Percentiles rank a stretch among this genome's conserved stretches.
These are phyloP conservation scores for Paradoxurus hermaphroditus DNA, from an alignment of 2,113 vertebrate species.

Conservation along the genomic window DNA sequence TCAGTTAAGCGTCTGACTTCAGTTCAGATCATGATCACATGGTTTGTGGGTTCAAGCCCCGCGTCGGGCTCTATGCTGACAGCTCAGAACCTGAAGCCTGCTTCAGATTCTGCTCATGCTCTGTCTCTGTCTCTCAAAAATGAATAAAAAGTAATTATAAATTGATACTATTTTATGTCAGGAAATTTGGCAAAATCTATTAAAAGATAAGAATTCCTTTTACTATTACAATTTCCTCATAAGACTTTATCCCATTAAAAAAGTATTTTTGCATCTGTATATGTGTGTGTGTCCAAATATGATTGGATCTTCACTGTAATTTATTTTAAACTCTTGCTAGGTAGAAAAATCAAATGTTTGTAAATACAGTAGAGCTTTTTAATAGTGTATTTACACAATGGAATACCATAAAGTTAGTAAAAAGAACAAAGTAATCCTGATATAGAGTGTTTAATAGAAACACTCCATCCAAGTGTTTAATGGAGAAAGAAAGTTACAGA, in stretches of 20 bases:
- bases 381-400: not conserved
- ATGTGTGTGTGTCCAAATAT: not conserved
- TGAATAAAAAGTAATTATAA: no score
- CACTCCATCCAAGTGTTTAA: not conserved
- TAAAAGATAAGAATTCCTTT: not conserved
- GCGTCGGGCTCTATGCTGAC: no score
- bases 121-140: no score
- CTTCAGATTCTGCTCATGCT: no score
- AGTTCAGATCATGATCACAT: no score
- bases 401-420: not conserved
- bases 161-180: not conserved
- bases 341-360: not conserved
- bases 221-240: not conserved
- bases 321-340: not conserved
- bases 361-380: not conserved
- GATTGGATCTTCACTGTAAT: not conserved
- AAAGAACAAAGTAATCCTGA: not conserved
- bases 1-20: no score
- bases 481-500: not conserved
- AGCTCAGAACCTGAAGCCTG: no score
- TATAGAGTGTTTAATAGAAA: not conserved
- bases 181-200: not conserved
- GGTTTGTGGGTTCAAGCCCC: no score
- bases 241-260: not conserved
- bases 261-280: not conserved